A percentile compares a stretch with the other conserved stretches of the same genome.
Conservation (phyloP, 35 echinoderm and acorn worm species). For the Strongylocentrotus purpuratus region DNA sequence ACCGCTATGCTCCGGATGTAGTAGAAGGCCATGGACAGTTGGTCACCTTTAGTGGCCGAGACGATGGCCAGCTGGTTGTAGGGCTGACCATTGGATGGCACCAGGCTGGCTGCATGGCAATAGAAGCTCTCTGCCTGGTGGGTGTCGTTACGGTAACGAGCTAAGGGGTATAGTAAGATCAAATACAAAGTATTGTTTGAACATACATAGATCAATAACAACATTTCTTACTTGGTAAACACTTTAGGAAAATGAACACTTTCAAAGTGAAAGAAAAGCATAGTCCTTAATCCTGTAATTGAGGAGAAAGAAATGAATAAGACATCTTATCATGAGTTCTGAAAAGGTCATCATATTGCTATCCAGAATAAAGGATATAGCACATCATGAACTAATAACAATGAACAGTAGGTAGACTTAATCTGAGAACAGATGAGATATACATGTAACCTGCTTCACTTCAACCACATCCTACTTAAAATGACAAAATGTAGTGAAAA, state of each 20-base stretch:
- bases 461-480: too few relatives aligned
- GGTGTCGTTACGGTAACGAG: constrained; percentile 93
- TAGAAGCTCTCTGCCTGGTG: constrained; percentile 96
- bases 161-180: constrained; percentile 38
- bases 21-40: constrained; percentile 96
- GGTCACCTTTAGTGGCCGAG: constrained; percentile 88
- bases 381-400: too few relatives aligned
- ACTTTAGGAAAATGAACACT: background rate
- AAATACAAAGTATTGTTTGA: background rate
- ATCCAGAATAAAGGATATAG: too few relatives aligned
- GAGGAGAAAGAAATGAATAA: too few relatives aligned
- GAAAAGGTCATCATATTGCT: too few relatives aligned
- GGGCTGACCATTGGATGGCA: constrained; percentile 94
- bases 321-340: too few relatives aligned
- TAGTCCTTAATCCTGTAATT: too few relatives aligned
- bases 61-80: constrained; percentile 99
- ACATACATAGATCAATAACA: background rate
- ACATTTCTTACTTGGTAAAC: background rate
- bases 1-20: constrained; percentile 98
- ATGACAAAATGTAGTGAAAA: too few relatives aligned
- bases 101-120: constrained; percentile 90
- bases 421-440: too few relatives aligned
- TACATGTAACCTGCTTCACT: too few relatives aligned
- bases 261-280: background rate
- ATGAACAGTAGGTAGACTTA: too few relatives aligned